phyloP scores from a whole-genome alignment of 2,888 invertebrate genomes.

The Brenthis daphne region DNA sequence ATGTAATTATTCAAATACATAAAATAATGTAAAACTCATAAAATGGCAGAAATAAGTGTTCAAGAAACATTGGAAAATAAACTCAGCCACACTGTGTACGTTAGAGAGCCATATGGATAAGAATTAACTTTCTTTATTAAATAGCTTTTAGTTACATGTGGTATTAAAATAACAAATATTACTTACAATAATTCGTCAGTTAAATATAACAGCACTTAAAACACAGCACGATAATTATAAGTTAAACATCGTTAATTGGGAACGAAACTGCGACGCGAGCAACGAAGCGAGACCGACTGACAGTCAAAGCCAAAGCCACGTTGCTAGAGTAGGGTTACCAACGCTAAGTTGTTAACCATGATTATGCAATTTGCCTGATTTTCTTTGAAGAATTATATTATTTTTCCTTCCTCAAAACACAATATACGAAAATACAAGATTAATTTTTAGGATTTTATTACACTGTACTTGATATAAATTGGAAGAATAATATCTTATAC shows the following conservation, averaged over 20 bases:
- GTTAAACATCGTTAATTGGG: conserved; percentile 14
- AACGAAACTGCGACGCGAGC: conserved; percentile 49
- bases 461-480: no score
- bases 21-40: no score
- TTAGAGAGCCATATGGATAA: conserved; percentile 3
- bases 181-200: conserved; percentile 3
- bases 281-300: conserved; percentile 62
- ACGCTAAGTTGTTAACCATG: not conserved
- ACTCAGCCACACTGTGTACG: no score
- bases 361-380: no score
- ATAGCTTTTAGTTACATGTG: not conserved
- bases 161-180: not conserved
- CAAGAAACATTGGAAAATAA: no score
- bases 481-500: no score
- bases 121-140: not conserved
- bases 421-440: no score
- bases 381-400: no score
- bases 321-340: conserved; percentile 28
- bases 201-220: conserved; percentile 4
- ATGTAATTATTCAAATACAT: no score
- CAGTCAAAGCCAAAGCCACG: conserved; percentile 38
- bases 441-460: no score
- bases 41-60: no score
- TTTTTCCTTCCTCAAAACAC: no score
- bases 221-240: conserved; percentile 17